phyloP scores from a whole-genome alignment of 1,140 invertebrate species.

The Saccostrea echinata region DNA sequence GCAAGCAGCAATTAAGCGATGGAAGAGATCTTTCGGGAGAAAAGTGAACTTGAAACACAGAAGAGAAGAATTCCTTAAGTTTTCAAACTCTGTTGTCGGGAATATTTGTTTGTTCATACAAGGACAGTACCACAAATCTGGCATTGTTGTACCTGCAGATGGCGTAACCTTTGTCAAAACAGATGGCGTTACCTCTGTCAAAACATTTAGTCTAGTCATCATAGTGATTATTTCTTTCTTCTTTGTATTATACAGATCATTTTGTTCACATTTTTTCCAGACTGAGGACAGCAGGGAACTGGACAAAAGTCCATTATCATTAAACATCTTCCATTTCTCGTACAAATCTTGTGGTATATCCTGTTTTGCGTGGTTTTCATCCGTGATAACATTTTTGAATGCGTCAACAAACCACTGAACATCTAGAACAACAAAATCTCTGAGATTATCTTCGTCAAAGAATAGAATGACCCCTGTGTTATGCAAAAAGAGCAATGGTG shows the following conservation, averaged over 20 bases:
- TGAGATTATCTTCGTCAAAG: background rate
- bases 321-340: background rate
- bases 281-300: background rate
- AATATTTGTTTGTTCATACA: slow-evolving; percentile 1
- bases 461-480: background rate
- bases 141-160: background rate
- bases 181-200: background rate
- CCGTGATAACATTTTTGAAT: background rate
- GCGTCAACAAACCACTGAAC: background rate
- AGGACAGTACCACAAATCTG: background rate
- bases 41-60: background rate
- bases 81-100: background rate
- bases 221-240: background rate
- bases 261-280: background rate
- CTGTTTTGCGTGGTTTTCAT: background rate
- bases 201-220: background rate
- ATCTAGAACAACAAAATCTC: background rate
- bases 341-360: background rate
- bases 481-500: background rate
- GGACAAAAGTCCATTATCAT: background rate
- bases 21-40: background rate
- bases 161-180: background rate
- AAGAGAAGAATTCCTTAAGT: background rate
- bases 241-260: background rate
- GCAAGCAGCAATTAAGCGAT: background rate